Evolutionary conservation across 92 coral and sea anemone species (phyloP).

Genomic region (Siderastrea siderea): DNA sequence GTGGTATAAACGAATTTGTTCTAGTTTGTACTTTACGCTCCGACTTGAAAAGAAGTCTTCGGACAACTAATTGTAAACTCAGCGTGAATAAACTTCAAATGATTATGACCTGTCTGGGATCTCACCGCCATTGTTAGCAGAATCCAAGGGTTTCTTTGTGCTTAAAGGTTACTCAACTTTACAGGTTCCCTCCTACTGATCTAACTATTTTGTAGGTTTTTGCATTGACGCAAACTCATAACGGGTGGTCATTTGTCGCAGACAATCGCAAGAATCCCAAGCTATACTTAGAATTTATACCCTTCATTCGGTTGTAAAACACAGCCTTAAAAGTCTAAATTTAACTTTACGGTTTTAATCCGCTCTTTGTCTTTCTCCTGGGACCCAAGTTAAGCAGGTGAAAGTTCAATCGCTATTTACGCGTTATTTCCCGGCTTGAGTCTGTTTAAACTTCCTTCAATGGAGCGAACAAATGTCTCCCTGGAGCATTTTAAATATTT

Average conservation of each 20-base stretch:
- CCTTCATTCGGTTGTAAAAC: neutral
- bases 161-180: neutral
- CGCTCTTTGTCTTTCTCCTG: neutral
- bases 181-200: neutral
- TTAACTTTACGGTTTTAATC: neutral
- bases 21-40: neutral
- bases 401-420: neutral
- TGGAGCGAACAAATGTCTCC: neutral
- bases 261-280: neutral
- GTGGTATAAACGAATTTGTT: neutral
- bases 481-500: slow-evolving; percentile 20
- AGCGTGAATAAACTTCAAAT: slow-evolving; percentile 34
- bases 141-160: slow-evolving; percentile 18
- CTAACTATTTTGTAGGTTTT: neutral
- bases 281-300: slow-evolving; percentile 2
- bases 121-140: slow-evolving; percentile 7
- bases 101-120: slow-evolving; percentile 17
- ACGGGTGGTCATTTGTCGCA: slow-evolving; percentile 28
- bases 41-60: neutral
- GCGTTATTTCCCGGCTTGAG: slow-evolving; percentile 35
- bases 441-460: neutral
- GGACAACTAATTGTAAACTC: slow-evolving; percentile 4
- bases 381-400: slow-evolving; percentile 12
- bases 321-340: slow-evolving; percentile 20
- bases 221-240: slow-evolving; percentile 20